phyloP scores from a whole-genome alignment of 2,113 vertebrate species.

The Tursiops truncatus region DNA sequence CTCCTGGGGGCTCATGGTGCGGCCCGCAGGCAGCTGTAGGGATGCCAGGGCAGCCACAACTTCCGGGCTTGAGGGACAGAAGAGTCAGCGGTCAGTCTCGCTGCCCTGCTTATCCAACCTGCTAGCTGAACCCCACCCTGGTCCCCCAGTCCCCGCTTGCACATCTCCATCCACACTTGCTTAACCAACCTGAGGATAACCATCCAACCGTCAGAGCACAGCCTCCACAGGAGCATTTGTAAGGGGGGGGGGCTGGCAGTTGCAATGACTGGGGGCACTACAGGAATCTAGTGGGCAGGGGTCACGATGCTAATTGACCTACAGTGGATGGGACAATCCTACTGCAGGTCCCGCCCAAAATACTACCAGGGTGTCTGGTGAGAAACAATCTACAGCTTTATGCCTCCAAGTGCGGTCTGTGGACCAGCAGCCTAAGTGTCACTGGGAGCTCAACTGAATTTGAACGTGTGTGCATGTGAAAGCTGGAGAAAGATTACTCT shows the following conservation, averaged over 20 bases:
- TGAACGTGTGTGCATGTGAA: background rate
- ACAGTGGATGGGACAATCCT: background rate
- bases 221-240: no score
- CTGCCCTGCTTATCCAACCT: conserved; percentile 70
- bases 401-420: background rate
- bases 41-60: conserved; percentile 88
- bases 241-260: background rate
- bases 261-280: background rate
- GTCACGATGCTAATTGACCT: background rate
- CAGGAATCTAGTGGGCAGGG: background rate
- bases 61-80: conserved; percentile 70
- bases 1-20: conserved; percentile 94
- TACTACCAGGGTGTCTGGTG: background rate
- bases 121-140: background rate
- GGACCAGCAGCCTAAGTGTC: background rate
- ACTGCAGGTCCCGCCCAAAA: background rate
- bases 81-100: background rate
- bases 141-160: background rate
- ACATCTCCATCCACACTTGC: background rate
- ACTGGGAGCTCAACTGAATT: background rate
- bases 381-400: background rate
- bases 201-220: background rate
- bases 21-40: conserved; percentile 91
- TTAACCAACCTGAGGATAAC: background rate
- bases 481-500: background rate